phyloP scores from a whole-genome alignment of 1,140 invertebrate species.

The Streblospio benedicti region DNA sequence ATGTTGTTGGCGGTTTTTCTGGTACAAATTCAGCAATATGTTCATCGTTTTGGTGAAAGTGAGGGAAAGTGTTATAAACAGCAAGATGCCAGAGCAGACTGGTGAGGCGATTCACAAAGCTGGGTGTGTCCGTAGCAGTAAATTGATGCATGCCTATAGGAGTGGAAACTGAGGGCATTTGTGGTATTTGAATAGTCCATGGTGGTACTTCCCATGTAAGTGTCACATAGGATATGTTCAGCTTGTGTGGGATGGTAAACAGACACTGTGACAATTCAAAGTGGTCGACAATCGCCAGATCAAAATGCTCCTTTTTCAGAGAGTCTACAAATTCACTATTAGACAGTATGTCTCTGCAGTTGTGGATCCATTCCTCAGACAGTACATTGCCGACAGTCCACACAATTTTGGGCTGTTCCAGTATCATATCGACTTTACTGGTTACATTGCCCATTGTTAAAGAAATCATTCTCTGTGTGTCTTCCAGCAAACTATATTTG shows the following conservation, averaged over 20 bases:
- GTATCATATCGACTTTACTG: no score
- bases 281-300: constrained; percentile 3
- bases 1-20: background rate
- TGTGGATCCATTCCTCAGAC: no score
- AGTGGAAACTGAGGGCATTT: constrained; percentile 5
- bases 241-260: background rate
- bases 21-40: background rate
- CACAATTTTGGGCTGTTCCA: no score
- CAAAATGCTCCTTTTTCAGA: background rate
- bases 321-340: background rate
- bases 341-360: background rate
- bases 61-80: background rate
- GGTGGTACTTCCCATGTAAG: background rate
- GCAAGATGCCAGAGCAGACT: no score
- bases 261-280: background rate
- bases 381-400: no score
- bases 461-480: no score
- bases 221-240: constrained; percentile 4
- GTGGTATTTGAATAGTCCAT: background rate
- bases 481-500: no score
- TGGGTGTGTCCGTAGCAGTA: no score
- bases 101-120: no score
- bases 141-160: no score
- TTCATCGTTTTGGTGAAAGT: background rate
- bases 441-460: no score